These are phyloP conservation scores for Heliconius hermathena DNA, from an alignment of 1,140 invertebrate species.

Conservation along the genomic window DNA sequence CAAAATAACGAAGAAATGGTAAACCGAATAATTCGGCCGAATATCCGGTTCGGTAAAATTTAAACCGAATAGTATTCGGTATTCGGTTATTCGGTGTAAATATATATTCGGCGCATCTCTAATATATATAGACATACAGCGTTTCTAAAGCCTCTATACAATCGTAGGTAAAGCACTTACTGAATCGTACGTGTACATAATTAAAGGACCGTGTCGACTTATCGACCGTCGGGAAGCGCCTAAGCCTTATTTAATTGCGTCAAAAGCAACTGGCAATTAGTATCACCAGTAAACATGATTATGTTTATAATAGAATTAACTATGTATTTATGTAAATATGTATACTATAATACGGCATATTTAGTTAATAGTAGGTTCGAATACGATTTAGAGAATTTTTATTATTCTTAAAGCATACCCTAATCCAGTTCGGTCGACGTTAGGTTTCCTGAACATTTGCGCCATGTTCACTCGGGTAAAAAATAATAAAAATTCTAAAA, in stretches of 20 bases:
- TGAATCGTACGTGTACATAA: constrained; percentile 1
- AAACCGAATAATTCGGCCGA: too few relatives aligned
- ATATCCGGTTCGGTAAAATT: too few relatives aligned
- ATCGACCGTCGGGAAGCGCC: constrained; percentile 30
- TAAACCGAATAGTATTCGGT: too few relatives aligned
- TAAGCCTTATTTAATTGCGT: constrained; percentile 46
- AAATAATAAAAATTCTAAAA: too few relatives aligned
- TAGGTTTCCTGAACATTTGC: too few relatives aligned
- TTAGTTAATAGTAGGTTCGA: not conserved
- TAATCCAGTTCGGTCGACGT: too few relatives aligned
- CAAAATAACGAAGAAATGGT: too few relatives aligned
- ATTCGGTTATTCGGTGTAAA: too few relatives aligned
- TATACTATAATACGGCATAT: not conserved
- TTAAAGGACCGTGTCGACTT: not conserved
- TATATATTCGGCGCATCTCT: too few relatives aligned
- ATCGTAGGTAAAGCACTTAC: not conserved
- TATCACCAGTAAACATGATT: constrained; percentile 32
- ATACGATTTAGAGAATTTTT: not conserved
- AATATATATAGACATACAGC: too few relatives aligned
- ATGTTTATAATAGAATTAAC: not conserved
- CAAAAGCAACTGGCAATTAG: constrained; percentile 35
- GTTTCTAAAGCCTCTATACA: not conserved
- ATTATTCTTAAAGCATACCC: too few relatives aligned
- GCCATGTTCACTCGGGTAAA: too few relatives aligned
- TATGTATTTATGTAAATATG: not conserved